Evolutionary conservation across 1,140 invertebrate species (phyloP).

Genomic region (Drosophila pruinosa): DNA sequence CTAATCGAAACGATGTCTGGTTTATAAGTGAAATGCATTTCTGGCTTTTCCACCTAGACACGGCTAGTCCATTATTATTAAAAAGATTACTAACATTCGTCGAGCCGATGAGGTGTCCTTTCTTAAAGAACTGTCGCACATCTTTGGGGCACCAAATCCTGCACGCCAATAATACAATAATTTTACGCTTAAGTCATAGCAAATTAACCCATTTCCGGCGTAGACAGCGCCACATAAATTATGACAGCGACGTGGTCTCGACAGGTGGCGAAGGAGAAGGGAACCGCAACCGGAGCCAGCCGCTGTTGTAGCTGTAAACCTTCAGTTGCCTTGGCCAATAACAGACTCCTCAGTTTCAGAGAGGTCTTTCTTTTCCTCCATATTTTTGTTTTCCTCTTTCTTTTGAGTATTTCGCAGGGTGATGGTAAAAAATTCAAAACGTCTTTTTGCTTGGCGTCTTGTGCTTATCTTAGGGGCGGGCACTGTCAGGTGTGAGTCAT

Average conservation of each 20-base stretch:
- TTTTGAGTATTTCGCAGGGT: slow-evolving; percentile 8
- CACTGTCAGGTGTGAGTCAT: slow-evolving; percentile 64
- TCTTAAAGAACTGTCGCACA: slow-evolving; percentile 25
- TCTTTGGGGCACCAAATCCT: slow-evolving; percentile 50
- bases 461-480: slow-evolving; percentile 63
- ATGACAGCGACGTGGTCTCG: slow-evolving; percentile 48
- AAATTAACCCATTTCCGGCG: slow-evolving; percentile 80
- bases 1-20: slow-evolving; percentile 4
- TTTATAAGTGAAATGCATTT: slow-evolving; percentile 45
- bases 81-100: slow-evolving; percentile 46
- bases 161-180: slow-evolving; percentile 78
- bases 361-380: background rate
- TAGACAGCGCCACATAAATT: slow-evolving; percentile 80
- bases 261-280: background rate
- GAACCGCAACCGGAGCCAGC: slow-evolving; percentile 10
- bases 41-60: background rate
- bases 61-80: slow-evolving; percentile 14
- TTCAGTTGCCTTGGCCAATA: background rate
- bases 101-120: background rate
- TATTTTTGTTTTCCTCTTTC: background rate
- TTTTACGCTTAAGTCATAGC: slow-evolving; percentile 81
- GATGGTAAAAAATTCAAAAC: slow-evolving; percentile 48
- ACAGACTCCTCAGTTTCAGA: slow-evolving; percentile 9
- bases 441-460: slow-evolving; percentile 48
- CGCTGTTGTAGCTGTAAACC: background rate